A percentile compares a stretch with the other conserved stretches of the same genome.
phyloP scores from a whole-genome alignment of 2,113 vertebrate species.

The Rhombomys opimus region DNA sequence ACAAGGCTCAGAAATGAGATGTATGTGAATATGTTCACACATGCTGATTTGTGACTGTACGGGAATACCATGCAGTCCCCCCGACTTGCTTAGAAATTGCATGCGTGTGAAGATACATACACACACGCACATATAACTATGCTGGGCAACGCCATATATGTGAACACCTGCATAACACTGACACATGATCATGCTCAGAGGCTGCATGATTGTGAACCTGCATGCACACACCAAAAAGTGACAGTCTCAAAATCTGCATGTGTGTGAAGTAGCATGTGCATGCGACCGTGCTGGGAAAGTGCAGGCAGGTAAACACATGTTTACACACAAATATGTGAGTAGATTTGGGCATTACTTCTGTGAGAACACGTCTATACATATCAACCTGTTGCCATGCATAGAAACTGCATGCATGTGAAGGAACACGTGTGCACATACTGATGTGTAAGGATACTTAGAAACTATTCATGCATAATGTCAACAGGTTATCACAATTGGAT shows the following conservation, averaged over 20 bases:
- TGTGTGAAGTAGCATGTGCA: no score
- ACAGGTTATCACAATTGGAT: not conserved
- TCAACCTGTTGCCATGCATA: not conserved
- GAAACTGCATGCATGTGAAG: not conserved
- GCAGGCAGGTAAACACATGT: no score
- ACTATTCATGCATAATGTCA: not conserved
- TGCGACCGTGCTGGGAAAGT: not conserved
- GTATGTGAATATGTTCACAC: not conserved
- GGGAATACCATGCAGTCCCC: not conserved
- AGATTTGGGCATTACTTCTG: not conserved
- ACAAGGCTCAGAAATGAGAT: not conserved
- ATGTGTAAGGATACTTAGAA: not conserved
- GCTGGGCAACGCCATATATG: not conserved
- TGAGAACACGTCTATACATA: not conserved
- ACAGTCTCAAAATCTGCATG: not conserved
- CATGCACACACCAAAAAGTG: not conserved
- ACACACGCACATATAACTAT: not conserved
- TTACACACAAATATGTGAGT: not conserved
- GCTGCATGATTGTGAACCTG: not conserved
- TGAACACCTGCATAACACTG: not conserved
- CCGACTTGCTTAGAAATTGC: not conserved
- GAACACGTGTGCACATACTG: not conserved
- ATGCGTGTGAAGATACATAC: not conserved
- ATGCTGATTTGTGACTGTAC: not conserved
- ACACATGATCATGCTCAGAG: not conserved